Base-by-base conservation (phyloP, 2,888 invertebrate species). In the Tetrapedia diversipes region DNA sequence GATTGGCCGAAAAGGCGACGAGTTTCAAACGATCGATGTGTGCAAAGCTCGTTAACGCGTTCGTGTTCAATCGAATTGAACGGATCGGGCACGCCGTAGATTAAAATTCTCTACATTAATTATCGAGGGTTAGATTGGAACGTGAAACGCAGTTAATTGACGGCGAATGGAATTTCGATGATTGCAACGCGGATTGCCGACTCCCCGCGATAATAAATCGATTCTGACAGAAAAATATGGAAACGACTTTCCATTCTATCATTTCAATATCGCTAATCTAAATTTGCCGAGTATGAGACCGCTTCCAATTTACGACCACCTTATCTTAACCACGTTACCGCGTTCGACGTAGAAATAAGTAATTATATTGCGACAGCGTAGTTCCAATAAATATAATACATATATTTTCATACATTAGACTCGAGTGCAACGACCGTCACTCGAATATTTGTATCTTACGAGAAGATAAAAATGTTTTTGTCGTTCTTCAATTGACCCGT, bases 401-500 rank as follows among this genome's bases (percentile, higher is more conserved):
- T 39, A 51, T 19, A 24, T 39, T 27, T 51, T n/a, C 3, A 27
- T 49, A 24, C 2, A 8, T 8, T n/a, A n/a, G n/a, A n/a, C n/a
- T n/a, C n/a, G n/a, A n/a, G n/a, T n/a, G n/a, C n/a, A n/a, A 54
- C 32, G 43, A 65, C 54, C 43, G 54, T 43, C 54, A 7, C 3
- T 14, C 14, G 37, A 51, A 39, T 34, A 34, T 53, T 29, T 39
- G 4, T 32, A 37, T 32, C 14, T 8, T 8, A 24, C 8, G 11
- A 16, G 37, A 34, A 14, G 24, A 41, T n/a, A 61, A 73, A 61
- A 63, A 57, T 24, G 29, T 63, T 67, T 53, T 72, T 70, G 59
- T 65, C 47, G 67, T 69, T 80, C 77, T 80, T 74, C 74, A 82
- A 74, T 80, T 80, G 74, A 64, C 68, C 47, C 81, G 64, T 67